Evolutionary conservation across 2,888 invertebrate species (phyloP).

Genomic region (Molorchus minor): DNA sequence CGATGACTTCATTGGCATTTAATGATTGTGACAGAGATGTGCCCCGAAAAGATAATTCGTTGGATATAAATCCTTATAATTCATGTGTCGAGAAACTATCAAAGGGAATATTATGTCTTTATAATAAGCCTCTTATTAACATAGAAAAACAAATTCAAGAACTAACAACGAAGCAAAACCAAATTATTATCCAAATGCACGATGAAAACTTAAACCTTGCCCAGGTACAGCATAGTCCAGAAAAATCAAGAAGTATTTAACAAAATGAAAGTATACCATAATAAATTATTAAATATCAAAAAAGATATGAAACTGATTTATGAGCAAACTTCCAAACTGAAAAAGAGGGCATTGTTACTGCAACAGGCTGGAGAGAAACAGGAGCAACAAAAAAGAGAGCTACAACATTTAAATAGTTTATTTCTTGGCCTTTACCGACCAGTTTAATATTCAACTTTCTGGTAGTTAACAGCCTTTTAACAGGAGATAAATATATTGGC

Average conservation of each 20-base stretch:
- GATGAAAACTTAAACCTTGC: constrained; percentile 42
- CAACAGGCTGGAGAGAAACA: constrained; percentile 39
- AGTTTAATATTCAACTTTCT: no score
- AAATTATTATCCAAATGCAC: constrained; percentile 38
- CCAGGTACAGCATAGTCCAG: constrained; percentile 40
- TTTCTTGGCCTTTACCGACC: no score
- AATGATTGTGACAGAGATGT: background rate
- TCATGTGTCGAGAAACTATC: constrained; percentile 29
- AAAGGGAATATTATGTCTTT: constrained; percentile 33
- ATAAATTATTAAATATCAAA: constrained; percentile 41
- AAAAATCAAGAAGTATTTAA: constrained; percentile 42
- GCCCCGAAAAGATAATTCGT: background rate
- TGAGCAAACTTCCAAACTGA: constrained; percentile 42
- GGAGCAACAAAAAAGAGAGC: constrained; percentile 29
- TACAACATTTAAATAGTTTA: no score
- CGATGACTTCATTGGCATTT: constrained; percentile 1
- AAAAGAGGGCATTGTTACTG: constrained; percentile 39
- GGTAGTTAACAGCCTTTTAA: no score
- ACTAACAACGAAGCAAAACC: constrained; percentile 39
- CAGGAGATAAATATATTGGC: no score
- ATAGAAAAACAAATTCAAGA: constrained; percentile 39
- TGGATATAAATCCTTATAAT: constrained; percentile 29
- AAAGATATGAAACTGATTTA: constrained; percentile 44
- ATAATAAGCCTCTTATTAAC: constrained; percentile 35
- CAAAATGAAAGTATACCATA: constrained; percentile 42